These are phyloP conservation scores for Panthera tigris DNA, from an alignment of 2,113 vertebrate species.

Conservation along the genomic window DNA sequence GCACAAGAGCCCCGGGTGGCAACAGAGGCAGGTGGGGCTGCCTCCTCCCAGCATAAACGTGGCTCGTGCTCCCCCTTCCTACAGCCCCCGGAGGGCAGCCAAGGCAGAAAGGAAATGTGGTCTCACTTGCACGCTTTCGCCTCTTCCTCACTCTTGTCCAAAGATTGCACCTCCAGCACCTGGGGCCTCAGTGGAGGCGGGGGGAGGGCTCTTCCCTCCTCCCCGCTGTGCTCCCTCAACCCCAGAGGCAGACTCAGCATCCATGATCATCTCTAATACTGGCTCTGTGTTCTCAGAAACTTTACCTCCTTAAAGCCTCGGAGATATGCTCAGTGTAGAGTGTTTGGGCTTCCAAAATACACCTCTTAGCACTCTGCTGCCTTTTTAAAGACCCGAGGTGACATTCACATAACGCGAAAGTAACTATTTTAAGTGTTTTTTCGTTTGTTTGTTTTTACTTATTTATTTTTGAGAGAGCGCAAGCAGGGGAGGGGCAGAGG, in stretches of 20 bases:
- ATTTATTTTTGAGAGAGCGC: no score
- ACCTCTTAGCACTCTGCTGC: not conserved
- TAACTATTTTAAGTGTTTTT: not conserved
- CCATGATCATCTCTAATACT: accelerated
- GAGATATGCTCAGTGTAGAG: accelerated
- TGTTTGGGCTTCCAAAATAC: not conserved
- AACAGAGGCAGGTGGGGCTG: not conserved
- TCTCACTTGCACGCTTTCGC: not conserved
- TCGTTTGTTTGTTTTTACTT: no score
- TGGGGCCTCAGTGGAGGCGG: accelerated
- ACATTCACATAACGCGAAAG: not conserved
- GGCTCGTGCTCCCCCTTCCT: accelerated
- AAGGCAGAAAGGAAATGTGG: not conserved
- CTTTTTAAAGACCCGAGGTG: not conserved
- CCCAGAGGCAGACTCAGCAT: not conserved
- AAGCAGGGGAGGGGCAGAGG: no score
- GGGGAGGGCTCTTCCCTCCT: not conserved
- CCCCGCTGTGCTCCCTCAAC: not conserved
- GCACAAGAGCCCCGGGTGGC: no score
- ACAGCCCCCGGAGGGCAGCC: not conserved
- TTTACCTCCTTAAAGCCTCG: not conserved
- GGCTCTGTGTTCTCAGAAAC: not conserved
- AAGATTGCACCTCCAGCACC: not conserved
- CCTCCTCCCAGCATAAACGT: accelerated
- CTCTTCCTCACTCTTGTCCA: not conserved